Conservation (phyloP, 2,113 vertebrate genomes). For the Illadopsis cleaveri region DNA sequence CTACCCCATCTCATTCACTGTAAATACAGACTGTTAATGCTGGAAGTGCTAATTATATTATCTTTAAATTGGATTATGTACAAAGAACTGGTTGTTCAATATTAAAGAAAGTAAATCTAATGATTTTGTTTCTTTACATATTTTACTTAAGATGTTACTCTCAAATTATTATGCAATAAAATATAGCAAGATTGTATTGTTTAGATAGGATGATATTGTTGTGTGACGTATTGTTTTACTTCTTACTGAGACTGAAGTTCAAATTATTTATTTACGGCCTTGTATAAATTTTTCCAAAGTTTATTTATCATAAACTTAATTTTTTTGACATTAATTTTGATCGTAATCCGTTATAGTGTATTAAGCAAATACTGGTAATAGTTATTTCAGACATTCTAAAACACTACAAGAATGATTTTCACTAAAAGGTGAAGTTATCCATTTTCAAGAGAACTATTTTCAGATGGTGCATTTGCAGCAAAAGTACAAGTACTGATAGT, state of each 20-base stretch:
- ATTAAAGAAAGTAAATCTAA: slow-evolving; percentile 79
- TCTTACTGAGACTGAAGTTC: slow-evolving; percentile 65
- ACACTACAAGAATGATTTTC: not conserved
- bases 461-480: not conserved
- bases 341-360: not conserved
- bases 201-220: slow-evolving; percentile 47
- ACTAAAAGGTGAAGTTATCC: not conserved
- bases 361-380: not conserved
- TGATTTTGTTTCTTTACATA: slow-evolving; percentile 68
- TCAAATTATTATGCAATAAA: slow-evolving; percentile 69
- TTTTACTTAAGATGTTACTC: slow-evolving; percentile 63
- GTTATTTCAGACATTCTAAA: slow-evolving; percentile 1
- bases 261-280: slow-evolving; percentile 77
- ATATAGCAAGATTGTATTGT: slow-evolving; percentile 57
- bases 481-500: not conserved
- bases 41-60: slow-evolving; percentile 79
- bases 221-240: slow-evolving; percentile 60
- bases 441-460: not conserved
- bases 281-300: slow-evolving; percentile 66
- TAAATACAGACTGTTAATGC: slow-evolving; percentile 76
- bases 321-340: slow-evolving; percentile 64
- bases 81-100: slow-evolving; percentile 76
- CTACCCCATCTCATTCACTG: slow-evolving; percentile 45
- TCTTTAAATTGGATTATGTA: slow-evolving; percentile 81
- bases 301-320: slow-evolving; percentile 71